Percentiles rank a stretch among this genome's conserved stretches.
Evolutionary conservation across 2,113 vertebrate genomes (phyloP).

Genomic region (Oxyura jamaicensis): DNA sequence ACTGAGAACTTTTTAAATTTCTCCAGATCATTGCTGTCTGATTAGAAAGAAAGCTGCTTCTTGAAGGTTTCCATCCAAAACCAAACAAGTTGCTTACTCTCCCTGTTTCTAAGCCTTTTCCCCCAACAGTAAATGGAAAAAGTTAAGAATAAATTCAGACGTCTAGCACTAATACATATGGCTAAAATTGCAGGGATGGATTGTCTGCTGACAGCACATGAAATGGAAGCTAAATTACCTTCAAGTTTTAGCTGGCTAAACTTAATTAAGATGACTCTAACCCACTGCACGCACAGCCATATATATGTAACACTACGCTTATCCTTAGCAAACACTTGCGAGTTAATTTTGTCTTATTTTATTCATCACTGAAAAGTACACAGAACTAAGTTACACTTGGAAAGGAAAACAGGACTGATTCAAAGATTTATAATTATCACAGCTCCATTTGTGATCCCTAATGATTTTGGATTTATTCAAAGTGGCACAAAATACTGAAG

Average conservation of each 20-base stretch:
- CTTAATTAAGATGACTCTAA: not conserved
- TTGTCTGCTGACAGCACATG: not conserved
- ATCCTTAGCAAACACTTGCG: not conserved
- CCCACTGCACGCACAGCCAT: not conserved
- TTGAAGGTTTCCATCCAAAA: not conserved
- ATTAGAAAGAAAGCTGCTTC: not conserved
- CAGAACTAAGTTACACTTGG: not conserved
- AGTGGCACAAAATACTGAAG: not conserved
- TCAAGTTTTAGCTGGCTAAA: not conserved
- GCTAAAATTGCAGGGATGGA: not conserved
- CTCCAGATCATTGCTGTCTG: not conserved
- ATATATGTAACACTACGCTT: fast-evolving
- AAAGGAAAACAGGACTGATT: not conserved
- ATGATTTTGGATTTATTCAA: not conserved
- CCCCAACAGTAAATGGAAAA: not conserved
- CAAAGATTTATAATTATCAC: not conserved
- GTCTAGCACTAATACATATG: not conserved
- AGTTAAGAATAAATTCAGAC: no score
- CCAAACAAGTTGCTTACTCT: not conserved
- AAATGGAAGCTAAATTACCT: not conserved
- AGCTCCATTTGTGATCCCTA: not conserved
- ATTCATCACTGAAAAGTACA: not conserved
- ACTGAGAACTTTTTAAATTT: not conserved
- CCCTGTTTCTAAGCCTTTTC: not conserved
- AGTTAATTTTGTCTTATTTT: not conserved